Conservation (phyloP, 2,888 invertebrate genomes). For the Zaprionus lineosus region DNA sequence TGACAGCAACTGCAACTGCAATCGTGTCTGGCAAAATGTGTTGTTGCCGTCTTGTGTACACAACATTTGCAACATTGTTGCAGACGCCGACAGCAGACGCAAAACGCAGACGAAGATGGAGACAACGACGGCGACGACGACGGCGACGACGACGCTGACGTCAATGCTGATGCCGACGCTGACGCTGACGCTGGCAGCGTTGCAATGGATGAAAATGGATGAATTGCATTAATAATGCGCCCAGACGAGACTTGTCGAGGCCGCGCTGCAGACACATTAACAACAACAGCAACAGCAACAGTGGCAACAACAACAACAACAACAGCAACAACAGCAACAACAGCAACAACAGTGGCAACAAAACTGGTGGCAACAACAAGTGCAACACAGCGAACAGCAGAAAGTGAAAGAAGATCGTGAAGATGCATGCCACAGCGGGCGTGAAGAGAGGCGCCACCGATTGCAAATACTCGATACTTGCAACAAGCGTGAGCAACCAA, state of each 20-base stretch:
- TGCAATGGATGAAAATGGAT: constrained; percentile 67
- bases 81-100: constrained; percentile 39
- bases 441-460: not conserved
- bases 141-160: not conserved
- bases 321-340: constrained; percentile 27
- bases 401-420: constrained; percentile 73
- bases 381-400: constrained; percentile 50
- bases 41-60: constrained; percentile 43
- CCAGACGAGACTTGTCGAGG: constrained; percentile 39
- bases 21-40: constrained; percentile 45
- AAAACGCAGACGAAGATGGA: not conserved
- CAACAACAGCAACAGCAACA: constrained; percentile 33
- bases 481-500: constrained; percentile 63
- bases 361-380: constrained; percentile 25
- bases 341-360: constrained; percentile 22
- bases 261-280: constrained; percentile 36
- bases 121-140: not conserved
- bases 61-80: constrained; percentile 55
- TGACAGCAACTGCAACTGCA: constrained; percentile 27
- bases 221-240: constrained; percentile 63
- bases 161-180: not conserved
- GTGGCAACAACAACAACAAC: constrained; percentile 18
- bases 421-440: constrained; percentile 16
- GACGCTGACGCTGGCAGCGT: not conserved
- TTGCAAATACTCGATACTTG: constrained; percentile 30